Conservation (phyloP, 1,140 invertebrate genomes). For the Cecropterus lyciades region DNA sequence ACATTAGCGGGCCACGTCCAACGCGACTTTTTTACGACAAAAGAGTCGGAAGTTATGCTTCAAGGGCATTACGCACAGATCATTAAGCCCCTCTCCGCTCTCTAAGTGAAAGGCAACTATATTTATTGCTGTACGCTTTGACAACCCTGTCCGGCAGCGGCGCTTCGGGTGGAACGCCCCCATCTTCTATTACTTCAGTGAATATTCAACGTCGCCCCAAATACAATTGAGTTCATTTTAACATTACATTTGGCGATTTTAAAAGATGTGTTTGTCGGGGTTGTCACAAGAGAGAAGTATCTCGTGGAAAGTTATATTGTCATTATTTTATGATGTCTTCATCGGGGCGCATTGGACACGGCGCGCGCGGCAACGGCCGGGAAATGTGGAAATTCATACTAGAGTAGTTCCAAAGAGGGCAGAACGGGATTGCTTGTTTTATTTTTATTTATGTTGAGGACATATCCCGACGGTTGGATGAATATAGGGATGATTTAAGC, state of each 20-base stretch:
- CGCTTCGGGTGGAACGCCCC: slow-evolving; percentile 42
- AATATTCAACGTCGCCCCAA: slow-evolving; percentile 9
- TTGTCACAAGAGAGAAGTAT: slow-evolving; percentile 56
- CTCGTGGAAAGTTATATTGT: slow-evolving; percentile 62
- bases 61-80: slow-evolving; percentile 71
- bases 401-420: slow-evolving; percentile 51
- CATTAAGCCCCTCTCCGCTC: slow-evolving; percentile 68
- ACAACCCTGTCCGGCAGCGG: slow-evolving; percentile 59
- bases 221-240: slow-evolving; percentile 13
- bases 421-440: slow-evolving; percentile 47
- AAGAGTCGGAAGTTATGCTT: slow-evolving; percentile 73
- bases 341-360: slow-evolving; percentile 63
- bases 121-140: slow-evolving; percentile 71
- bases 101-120: slow-evolving; percentile 59
- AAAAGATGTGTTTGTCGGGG: slow-evolving; percentile 44
- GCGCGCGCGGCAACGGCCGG: slow-evolving; percentile 50
- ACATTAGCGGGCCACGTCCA: slow-evolving; percentile 57
- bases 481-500: too few relatives aligned
- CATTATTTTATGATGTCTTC: slow-evolving; percentile 79
- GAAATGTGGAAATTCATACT: slow-evolving; percentile 54
- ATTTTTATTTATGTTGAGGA: slow-evolving; percentile 35
- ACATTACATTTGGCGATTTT: neutral
- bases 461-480: too few relatives aligned
- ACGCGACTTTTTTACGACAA: slow-evolving; percentile 73
- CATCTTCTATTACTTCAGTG: neutral